A percentile compares a stretch with the other conserved stretches of the same genome.
Conservation (phyloP, 2,797 vertebrate genomes). For the Hafferia zeledoni region DNA sequence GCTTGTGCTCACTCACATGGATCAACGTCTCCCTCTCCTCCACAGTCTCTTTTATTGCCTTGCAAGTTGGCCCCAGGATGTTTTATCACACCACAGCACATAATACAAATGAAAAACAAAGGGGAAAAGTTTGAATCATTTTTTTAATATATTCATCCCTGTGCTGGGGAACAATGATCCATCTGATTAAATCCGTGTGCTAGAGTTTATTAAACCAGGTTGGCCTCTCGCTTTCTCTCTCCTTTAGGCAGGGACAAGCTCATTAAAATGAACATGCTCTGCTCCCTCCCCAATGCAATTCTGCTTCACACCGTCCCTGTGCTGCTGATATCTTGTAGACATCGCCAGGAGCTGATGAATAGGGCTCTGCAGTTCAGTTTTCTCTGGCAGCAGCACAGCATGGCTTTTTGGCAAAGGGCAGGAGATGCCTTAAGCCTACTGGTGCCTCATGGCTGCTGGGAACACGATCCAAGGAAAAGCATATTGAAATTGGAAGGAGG, state of each 20-base stretch:
- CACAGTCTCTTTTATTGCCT: constrained; percentile 32
- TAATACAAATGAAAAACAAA: constrained; percentile 73
- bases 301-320: not conserved
- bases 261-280: constrained; percentile 64
- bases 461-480: not conserved
- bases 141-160: constrained; percentile 74
- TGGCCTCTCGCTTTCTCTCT: constrained; percentile 66
- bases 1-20: not conserved
- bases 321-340: not conserved
- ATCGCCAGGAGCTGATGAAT: not conserved
- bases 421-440: not conserved
- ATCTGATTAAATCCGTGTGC: constrained; percentile 70
- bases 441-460: not conserved
- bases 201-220: constrained; percentile 72
- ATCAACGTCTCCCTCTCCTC: constrained; percentile 17
- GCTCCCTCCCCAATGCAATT: not conserved
- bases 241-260: constrained; percentile 67
- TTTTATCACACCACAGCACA: constrained; percentile 59
- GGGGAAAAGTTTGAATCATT: constrained; percentile 58
- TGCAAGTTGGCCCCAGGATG: constrained; percentile 45
- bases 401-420: not conserved
- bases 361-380: not conserved
- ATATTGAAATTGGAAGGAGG: not conserved
- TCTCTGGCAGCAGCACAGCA: not conserved
- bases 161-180: constrained; percentile 68